These are phyloP conservation scores for Asbolus verrucosus DNA, from an alignment of 1,140 invertebrate species.

Conservation along the genomic window DNA sequence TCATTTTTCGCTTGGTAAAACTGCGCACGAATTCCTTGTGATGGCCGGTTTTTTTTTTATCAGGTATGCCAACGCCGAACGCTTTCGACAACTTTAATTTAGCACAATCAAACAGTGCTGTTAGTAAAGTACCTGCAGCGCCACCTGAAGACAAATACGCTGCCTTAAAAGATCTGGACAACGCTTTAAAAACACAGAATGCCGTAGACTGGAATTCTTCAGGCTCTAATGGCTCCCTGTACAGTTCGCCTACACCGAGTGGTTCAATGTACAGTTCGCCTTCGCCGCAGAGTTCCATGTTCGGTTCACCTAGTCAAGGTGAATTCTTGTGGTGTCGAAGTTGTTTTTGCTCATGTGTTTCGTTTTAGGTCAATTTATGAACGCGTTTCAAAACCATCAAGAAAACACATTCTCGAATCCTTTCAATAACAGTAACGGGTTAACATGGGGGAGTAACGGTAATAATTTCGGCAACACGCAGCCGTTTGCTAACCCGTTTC, in stretches of 20 bases:
- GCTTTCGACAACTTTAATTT: conserved; percentile 48
- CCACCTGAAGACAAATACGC: conserved; percentile 79
- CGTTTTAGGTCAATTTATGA: conserved; percentile 63
- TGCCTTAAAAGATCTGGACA: conserved; percentile 84
- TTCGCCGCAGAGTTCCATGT: conserved; percentile 62
- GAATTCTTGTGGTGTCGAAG: too few relatives aligned
- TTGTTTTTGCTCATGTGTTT: too few relatives aligned
- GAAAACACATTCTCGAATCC: conserved; percentile 55
- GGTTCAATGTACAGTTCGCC: conserved; percentile 63
- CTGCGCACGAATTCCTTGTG: not conserved
- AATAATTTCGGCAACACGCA: conserved; percentile 43
- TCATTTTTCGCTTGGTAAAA: conserved; percentile 8
- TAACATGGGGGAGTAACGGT: conserved; percentile 45
- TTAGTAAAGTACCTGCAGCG: conserved; percentile 32
- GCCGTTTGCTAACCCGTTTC: conserved; percentile 56
- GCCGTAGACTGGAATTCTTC: conserved; percentile 58
- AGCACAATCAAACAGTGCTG: conserved; percentile 38
- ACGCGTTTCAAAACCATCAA: conserved; percentile 55
- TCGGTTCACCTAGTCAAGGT: conserved; percentile 65
- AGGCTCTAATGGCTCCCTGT: conserved; percentile 62
- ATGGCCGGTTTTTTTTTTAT: conserved; percentile 40
- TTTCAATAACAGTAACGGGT: conserved; percentile 47
- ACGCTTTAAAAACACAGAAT: conserved; percentile 60
- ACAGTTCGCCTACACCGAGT: conserved; percentile 63
- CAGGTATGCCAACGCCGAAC: conserved; percentile 54